These are phyloP conservation scores for Coryphaenoides rupestris DNA, from an alignment of 2,113 vertebrate genomes.

Conservation along the genomic window DNA sequence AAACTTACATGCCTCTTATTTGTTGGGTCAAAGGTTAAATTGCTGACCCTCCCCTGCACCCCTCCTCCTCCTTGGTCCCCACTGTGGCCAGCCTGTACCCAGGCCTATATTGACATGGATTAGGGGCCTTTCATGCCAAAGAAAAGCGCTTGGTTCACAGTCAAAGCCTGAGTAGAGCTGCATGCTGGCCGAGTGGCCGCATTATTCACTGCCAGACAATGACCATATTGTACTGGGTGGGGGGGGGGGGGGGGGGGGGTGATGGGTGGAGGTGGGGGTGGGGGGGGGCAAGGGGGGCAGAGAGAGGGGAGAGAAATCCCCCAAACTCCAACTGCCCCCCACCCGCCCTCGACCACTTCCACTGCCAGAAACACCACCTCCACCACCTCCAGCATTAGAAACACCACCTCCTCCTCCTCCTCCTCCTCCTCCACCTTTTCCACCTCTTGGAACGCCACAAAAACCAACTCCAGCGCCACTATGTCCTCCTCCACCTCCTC, in stretches of 20 bases:
- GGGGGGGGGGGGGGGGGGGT: constrained; percentile 70
- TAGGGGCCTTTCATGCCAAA: constrained; percentile 97
- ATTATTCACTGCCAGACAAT: constrained; percentile 98
- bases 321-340: constrained; percentile 39
- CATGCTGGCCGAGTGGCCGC: constrained; percentile 96
- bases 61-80: constrained; percentile 81
- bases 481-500: too few species aligned
- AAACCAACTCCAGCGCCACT: too few species aligned
- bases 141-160: constrained; percentile 97
- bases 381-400: neutral
- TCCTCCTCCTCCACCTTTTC: too few species aligned
- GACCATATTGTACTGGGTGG: constrained; percentile 99
- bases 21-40: constrained; percentile 99
- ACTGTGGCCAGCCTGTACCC: constrained; percentile 93
- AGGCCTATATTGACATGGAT: constrained; percentile 99
- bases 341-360: constrained; percentile 82
- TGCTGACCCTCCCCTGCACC: constrained; percentile 88
- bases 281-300: constrained; percentile 66
- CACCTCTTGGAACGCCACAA: too few species aligned
- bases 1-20: constrained; percentile 99
- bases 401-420: too few species aligned
- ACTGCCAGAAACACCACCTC: neutral
- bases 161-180: constrained; percentile 93
- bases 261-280: constrained; percentile 70
- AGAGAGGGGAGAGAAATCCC: constrained; percentile 70